These are phyloP conservation scores for Oxygymnocypris stewartii DNA, from an alignment of 2,113 vertebrate species.

Conservation along the genomic window DNA sequence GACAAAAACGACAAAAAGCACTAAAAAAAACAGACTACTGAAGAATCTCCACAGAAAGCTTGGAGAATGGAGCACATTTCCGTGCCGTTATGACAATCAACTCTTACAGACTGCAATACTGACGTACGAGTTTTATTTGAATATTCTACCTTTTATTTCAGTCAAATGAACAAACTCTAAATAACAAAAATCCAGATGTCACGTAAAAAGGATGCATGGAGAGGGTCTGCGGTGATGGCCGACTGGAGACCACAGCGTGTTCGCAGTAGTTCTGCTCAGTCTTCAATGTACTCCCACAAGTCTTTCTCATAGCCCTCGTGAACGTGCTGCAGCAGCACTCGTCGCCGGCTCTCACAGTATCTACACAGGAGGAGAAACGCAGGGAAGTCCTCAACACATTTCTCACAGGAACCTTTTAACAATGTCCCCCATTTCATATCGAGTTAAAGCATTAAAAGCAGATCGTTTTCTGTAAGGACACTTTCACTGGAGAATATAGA, in stretches of 20 bases:
- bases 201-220: conserved; percentile 58
- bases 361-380: conserved; percentile 65
- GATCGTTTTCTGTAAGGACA: background rate
- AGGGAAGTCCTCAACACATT: background rate
- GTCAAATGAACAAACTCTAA: conserved; percentile 97
- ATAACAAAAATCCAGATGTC: conserved; percentile 74
- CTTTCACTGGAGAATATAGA: background rate
- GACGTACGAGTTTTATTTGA: conserved; percentile 88
- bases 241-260: conserved; percentile 75
- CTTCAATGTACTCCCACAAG: conserved; percentile 99
- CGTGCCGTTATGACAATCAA: conserved; percentile 79
- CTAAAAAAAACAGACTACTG: conserved; percentile 69
- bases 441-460: background rate
- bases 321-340: conserved; percentile 98
- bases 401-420: background rate
- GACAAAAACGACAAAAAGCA: conserved; percentile 16
- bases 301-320: conserved; percentile 99
- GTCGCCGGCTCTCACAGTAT: conserved; percentile 99
- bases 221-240: conserved; percentile 86
- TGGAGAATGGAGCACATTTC: conserved; percentile 73
- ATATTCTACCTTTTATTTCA: conserved; percentile 92
- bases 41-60: conserved; percentile 85
- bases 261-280: conserved; percentile 78
- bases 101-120: conserved; percentile 92
- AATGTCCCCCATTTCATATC: background rate